phyloP scores from a whole-genome alignment of 2,888 invertebrate species.

The Entomobrya proxima region DNA sequence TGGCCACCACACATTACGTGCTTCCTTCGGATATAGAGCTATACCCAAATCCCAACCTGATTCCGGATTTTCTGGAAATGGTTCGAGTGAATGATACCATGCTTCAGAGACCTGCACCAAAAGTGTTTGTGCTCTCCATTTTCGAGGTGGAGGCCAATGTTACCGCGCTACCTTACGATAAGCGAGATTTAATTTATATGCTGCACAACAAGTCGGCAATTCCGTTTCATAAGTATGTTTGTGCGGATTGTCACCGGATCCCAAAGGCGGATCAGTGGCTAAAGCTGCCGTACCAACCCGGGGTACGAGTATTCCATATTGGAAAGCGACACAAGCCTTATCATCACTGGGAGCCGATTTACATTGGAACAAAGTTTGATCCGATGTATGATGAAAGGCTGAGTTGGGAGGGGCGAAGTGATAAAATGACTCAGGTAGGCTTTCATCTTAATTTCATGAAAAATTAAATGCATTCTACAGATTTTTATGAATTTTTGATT shows the following conservation, averaged over 20 bases:
- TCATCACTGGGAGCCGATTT: conserved; percentile 95
- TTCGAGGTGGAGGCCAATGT: conserved; percentile 88
- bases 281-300: conserved; percentile 77
- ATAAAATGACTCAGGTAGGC: conserved; percentile 95
- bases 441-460: not conserved
- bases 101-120: conserved; percentile 78
- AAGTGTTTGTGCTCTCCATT: conserved; percentile 91
- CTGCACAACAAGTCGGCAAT: conserved; percentile 87
- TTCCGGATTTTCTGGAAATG: conserved; percentile 90
- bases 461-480: not conserved
- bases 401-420: conserved; percentile 96
- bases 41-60: conserved; percentile 89
- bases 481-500: conserved; percentile 14
- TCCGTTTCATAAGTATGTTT: conserved; percentile 93
- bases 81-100: conserved; percentile 82
- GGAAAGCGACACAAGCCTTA: conserved; percentile 89
- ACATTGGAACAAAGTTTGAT: conserved; percentile 91
- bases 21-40: conserved; percentile 93
- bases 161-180: conserved; percentile 82
- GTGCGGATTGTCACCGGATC: conserved; percentile 92
- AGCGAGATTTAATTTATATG: conserved; percentile 84
- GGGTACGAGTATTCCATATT: conserved; percentile 88
- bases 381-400: conserved; percentile 93
- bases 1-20: conserved; percentile 88
- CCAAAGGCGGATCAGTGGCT: conserved; percentile 92